These are phyloP conservation scores for Malurus melanocephalus DNA, from an alignment of 2,113 vertebrate species.

Conservation along the genomic window DNA sequence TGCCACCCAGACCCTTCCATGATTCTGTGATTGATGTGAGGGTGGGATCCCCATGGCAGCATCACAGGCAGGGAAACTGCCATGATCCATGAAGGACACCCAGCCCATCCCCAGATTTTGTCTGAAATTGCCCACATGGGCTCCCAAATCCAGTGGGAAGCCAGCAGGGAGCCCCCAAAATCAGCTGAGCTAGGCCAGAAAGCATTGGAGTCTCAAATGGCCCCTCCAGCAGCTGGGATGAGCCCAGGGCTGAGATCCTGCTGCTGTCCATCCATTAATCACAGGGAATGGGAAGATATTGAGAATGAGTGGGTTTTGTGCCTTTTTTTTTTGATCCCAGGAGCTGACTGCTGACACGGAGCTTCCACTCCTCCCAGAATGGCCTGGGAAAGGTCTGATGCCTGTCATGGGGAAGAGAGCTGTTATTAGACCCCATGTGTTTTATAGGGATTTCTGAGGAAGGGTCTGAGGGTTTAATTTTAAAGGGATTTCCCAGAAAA, in stretches of 20 bases:
- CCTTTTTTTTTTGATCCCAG: not conserved
- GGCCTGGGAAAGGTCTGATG: not conserved
- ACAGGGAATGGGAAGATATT: not conserved
- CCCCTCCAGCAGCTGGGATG: not conserved
- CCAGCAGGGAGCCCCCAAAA: not conserved
- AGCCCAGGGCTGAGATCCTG: not conserved
- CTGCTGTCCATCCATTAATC: fast-evolving
- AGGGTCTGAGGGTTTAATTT: not conserved
- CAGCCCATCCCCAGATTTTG: not conserved
- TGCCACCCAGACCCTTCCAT: not conserved
- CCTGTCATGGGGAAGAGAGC: not conserved
- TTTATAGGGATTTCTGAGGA: not conserved
- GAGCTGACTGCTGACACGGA: not conserved
- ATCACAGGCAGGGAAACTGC: not conserved
- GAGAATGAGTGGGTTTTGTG: not conserved
- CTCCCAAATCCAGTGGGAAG: not conserved
- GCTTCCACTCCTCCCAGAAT: not conserved
- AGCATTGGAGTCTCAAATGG: not conserved
- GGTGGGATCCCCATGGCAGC: not conserved
- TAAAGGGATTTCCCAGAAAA: not conserved
- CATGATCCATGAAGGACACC: not conserved
- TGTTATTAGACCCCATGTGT: not conserved
- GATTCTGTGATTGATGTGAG: not conserved
- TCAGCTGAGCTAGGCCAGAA: not conserved
- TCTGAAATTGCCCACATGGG: fast-evolving